Percentiles rank a stretch among this genome's conserved stretches.
Conservation (phyloP, 2,113 vertebrate genomes). For the Nothocercus nigrocapillus region DNA sequence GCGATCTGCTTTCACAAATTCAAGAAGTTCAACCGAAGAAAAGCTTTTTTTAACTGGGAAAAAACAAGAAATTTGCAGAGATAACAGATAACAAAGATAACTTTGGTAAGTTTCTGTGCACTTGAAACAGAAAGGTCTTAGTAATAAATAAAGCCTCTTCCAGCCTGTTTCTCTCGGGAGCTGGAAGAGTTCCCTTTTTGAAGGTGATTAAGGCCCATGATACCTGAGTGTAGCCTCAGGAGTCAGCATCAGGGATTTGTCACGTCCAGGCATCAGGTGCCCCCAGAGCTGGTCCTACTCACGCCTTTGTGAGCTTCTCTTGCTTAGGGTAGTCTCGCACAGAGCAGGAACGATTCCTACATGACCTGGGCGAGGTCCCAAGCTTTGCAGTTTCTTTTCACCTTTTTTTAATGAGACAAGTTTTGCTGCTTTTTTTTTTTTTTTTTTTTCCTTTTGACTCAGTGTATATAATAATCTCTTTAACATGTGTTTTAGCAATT, state of each 20-base stretch:
- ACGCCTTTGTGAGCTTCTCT: accelerated
- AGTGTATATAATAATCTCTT: neutral
- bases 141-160: neutral
- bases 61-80: neutral
- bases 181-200: neutral
- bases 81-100: neutral
- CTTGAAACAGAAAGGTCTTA: neutral
- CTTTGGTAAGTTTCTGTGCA: neutral
- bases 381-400: neutral
- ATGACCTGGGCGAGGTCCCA: neutral
- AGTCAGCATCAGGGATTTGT: neutral
- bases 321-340: neutral
- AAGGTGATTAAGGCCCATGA: neutral
- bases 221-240: neutral
- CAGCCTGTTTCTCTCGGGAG: neutral
- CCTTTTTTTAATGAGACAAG: neutral
- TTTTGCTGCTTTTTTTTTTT: neutral
- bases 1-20: neutral
- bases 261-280: neutral
- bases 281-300: neutral
- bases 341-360: neutral
- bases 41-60: neutral
- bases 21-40: neutral
- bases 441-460: neutral
- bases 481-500: neutral